Conservation (phyloP, 2,113 vertebrate genomes). For the Chamaea fasciata region DNA sequence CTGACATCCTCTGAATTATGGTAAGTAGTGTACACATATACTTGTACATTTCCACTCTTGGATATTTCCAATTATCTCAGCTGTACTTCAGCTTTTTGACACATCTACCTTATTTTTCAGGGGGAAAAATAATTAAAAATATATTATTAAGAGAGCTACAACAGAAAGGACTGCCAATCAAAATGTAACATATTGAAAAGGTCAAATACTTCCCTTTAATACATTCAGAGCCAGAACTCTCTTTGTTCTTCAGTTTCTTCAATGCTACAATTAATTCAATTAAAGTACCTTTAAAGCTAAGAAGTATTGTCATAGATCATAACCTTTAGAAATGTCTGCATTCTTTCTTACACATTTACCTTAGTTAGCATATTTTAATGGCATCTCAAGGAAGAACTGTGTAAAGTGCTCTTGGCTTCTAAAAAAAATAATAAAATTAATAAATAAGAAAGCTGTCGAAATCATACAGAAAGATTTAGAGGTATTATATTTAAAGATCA, state of each 20-base stretch:
- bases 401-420: conserved; percentile 8
- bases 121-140: neutral
- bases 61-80: conserved; percentile 17
- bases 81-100: neutral
- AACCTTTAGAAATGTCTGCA: conserved; percentile 62
- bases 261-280: conserved; percentile 67
- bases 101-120: neutral
- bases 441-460: conserved; percentile 27
- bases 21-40: neutral
- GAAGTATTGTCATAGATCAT: conserved; percentile 55
- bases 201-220: conserved; percentile 59
- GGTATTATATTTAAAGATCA: conserved; percentile 32
- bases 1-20: neutral
- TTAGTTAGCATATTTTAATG: conserved; percentile 74
- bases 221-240: conserved; percentile 21
- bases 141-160: neutral
- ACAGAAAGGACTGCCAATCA: conserved; percentile 54
- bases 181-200: conserved; percentile 62
- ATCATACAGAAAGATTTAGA: neutral
- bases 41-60: neutral
- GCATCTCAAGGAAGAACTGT: conserved; percentile 7
- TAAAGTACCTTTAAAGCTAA: conserved; percentile 53
- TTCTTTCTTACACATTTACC: conserved; percentile 27
- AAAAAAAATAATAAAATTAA: neutral
- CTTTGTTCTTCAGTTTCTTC: conserved; percentile 60